Evolutionary conservation across 2,888 invertebrate species (phyloP), one percentile per base, ranked within the genome.

Genomic region (Platycheirus albimanus): DNA sequence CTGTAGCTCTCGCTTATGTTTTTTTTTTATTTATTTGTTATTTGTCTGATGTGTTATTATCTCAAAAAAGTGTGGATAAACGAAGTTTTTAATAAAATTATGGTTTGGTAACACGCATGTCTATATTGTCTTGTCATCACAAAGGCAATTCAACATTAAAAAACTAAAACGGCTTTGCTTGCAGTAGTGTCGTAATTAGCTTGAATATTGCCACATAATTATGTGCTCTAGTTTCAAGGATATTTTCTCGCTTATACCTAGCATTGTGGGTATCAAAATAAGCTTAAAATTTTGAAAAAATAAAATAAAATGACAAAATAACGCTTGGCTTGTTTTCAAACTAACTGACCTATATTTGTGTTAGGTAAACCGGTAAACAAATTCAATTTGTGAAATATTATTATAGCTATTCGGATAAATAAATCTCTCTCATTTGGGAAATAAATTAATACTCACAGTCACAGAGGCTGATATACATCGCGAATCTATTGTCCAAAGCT

Each of bases 341-440:
- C 54, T 47, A n/a, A 13, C 64, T 71, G 76, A 72, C 52, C 66
- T 49, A 75, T 28, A 74, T 69, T 69, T 58, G 58, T 24, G 30
- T 64, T 13, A 33, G 20, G n/a, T 10, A n/a, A 13, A 64, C 49
- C 45, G 69, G 61, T 36, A 72, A 67, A 56, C 67, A 83, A 69
- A 78, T 74, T 64, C 19, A 69, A 78, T 74, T 78, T 74, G 41
- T 74, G 58, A 78, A 72, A 64, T 69, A 74, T 72, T 78, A 63
- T 75, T 70, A 64, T 56, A 20, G 51, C 64, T 30, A 38, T 54
- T 36, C 30, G 24, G 43, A 67, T 69, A 52, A 83, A 74, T 78
- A 69, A 69, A 77, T 72, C 41, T 69, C 28, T 49, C 47, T 41
- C 28, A 36, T 45, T 56, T 64, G 36, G 56, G 56, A 78, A 51